A percentile compares a stretch with the other conserved stretches of the same genome.
Conservation (phyloP, 2,797 vertebrate genomes). For the Lutjanus argentimaculatus region DNA sequence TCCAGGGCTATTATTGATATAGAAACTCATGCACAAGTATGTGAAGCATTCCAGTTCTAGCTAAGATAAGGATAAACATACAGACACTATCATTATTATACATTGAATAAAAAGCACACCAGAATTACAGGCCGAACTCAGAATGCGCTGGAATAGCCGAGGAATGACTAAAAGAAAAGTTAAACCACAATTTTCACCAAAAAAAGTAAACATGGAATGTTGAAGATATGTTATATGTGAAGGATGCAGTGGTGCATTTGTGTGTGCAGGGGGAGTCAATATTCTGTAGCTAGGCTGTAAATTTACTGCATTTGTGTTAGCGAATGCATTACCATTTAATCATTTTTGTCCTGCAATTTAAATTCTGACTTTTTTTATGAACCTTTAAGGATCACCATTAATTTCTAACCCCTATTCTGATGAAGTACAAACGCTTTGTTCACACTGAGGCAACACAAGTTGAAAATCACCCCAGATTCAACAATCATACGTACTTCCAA, state of each 20-base stretch:
- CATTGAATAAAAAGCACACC: constrained; percentile 62
- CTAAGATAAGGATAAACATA: constrained; percentile 70
- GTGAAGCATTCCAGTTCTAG: constrained; percentile 72
- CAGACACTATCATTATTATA: constrained; percentile 53
- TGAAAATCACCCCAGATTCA: constrained; percentile 19
- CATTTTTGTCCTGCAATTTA: neutral
- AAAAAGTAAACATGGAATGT: constrained; percentile 33
- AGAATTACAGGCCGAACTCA: constrained; percentile 52
- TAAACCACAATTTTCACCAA: constrained; percentile 53
- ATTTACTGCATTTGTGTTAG: neutral
- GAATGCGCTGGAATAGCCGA: constrained; percentile 49
- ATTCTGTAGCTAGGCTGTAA: neutral
- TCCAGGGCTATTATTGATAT: constrained; percentile 57
- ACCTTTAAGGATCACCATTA: neutral
- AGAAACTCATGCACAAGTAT: constrained; percentile 78
- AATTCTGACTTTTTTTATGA: constrained; percentile 14
- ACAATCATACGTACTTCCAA: neutral
- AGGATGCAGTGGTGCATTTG: constrained; percentile 20
- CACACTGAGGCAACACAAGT: constrained; percentile 44
- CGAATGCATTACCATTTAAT: neutral
- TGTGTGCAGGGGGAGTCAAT: neutral
- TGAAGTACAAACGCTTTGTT: constrained; percentile 28
- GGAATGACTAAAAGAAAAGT: constrained; percentile 49
- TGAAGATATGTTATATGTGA: constrained; percentile 47
- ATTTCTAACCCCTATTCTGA: constrained; percentile 6